Conservation (phyloP, 2,113 vertebrate species). For the Apistogramma diplotaenia region DNA sequence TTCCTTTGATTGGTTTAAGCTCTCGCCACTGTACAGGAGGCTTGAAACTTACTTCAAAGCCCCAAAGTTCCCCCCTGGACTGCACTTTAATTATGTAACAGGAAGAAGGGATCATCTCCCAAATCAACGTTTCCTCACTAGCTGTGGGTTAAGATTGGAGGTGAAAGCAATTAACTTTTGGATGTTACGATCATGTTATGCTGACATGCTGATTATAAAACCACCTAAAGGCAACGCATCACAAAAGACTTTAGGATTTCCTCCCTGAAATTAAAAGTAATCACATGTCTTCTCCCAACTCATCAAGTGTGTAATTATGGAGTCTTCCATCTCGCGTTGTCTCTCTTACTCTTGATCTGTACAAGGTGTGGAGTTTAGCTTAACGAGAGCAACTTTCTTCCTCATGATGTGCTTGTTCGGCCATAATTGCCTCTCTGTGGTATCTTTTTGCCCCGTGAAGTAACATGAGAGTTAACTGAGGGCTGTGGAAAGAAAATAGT, state of each 20-base stretch:
- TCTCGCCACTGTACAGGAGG: background rate
- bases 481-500: constrained; percentile 33
- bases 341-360: background rate
- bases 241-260: background rate
- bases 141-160: constrained; percentile 24
- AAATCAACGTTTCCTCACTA: constrained; percentile 39
- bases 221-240: constrained; percentile 1
- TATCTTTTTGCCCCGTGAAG: constrained; percentile 25
- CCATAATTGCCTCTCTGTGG: constrained; percentile 46
- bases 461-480: constrained; percentile 49
- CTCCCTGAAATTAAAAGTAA: background rate
- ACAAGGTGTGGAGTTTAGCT: constrained; percentile 28
- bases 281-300: background rate
- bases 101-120: constrained; percentile 32
- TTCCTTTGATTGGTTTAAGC: constrained; percentile 24
- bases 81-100: constrained; percentile 42
- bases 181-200: constrained; percentile 21
- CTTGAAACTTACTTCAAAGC: constrained; percentile 41
- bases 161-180: constrained; percentile 50
- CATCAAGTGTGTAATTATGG: background rate
- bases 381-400: constrained; percentile 57
- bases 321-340: background rate
- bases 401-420: constrained; percentile 36
- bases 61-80: constrained; percentile 32
- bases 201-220: constrained; percentile 25